Evolutionary conservation across 2,888 invertebrate species (phyloP), one percentile per base, ranked within the genome.

Genomic region (Dicranocentrus wangi): DNA sequence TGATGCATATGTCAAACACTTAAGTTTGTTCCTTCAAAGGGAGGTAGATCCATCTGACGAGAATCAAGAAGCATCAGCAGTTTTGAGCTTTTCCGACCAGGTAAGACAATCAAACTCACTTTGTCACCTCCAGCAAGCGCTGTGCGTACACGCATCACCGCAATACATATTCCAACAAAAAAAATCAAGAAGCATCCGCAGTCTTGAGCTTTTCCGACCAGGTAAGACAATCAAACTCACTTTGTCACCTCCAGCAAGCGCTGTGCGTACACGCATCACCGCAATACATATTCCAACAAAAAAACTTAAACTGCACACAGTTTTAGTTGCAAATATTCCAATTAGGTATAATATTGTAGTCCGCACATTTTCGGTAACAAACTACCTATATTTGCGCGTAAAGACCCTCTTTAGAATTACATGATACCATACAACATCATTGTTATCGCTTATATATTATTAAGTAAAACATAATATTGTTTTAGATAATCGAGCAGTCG

Each of bases 1-100:
- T 39, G 93, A 93, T 82, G 93, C 95, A 87, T 95, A 96, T 89
- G 93, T 94, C 53, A 91, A 95, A 79, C 94, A 94, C 90, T 90
- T 95, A 85, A 94, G 94, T 82, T 93, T 93, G 0, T 94, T 94
- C 0, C 91, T 95, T 3, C 94, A 94, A 86, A 28, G 68, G 1
- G 76, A 61, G 3, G 70, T 66, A 23, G 88, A 89, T 43, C 88
- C 88, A 43, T 86, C 43, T 7, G 47, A 28, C n/a, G 75, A 55
- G 19, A 71, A 72, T 2, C 53, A 68, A 27, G 87, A 88, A 39
- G 87, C 88, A 28, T 84, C 87, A n/a, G 83, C 89, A 2, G 88
- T 90, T 19, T 89, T 89, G 66, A 88, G 89, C 21, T 88, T 91
- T 86, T 89, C 90, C 71, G 91, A 90, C 87, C 91, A 92, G 90